phyloP scores from a whole-genome alignment of 1,140 invertebrate species.

The Saccostrea glomerata region DNA sequence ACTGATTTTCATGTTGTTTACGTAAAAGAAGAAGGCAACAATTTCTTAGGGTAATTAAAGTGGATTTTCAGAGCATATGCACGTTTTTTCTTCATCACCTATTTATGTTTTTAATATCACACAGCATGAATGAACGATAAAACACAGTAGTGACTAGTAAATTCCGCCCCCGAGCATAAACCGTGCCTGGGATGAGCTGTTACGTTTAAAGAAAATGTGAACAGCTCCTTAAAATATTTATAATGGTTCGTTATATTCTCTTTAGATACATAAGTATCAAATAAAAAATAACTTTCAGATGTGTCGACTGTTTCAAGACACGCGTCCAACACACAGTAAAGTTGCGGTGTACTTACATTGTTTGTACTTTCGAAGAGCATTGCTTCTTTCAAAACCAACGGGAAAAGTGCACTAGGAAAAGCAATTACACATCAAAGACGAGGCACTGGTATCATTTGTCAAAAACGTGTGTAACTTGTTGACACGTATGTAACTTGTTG shows the following conservation, averaged over 20 bases:
- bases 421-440: neutral
- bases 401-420: neutral
- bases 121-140: conserved; percentile 16
- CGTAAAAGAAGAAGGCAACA: too few relatives aligned
- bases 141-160: neutral
- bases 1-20: neutral
- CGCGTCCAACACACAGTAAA: neutral
- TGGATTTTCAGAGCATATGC: too few relatives aligned
- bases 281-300: neutral
- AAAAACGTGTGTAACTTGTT: too few relatives aligned
- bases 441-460: too few relatives aligned
- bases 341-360: neutral
- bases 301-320: neutral
- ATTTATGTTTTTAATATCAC: neutral
- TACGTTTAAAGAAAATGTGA: neutral
- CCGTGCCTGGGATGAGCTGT: conserved; percentile 20
- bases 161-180: neutral
- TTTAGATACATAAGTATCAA: neutral
- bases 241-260: neutral
- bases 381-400: neutral
- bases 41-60: too few relatives aligned
- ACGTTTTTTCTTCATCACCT: neutral
- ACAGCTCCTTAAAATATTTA: neutral
- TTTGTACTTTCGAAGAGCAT: neutral
- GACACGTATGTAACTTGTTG: too few relatives aligned